Base-by-base conservation (phyloP, 2,113 vertebrate genomes). In the Anthoscopus minutus region DNA sequence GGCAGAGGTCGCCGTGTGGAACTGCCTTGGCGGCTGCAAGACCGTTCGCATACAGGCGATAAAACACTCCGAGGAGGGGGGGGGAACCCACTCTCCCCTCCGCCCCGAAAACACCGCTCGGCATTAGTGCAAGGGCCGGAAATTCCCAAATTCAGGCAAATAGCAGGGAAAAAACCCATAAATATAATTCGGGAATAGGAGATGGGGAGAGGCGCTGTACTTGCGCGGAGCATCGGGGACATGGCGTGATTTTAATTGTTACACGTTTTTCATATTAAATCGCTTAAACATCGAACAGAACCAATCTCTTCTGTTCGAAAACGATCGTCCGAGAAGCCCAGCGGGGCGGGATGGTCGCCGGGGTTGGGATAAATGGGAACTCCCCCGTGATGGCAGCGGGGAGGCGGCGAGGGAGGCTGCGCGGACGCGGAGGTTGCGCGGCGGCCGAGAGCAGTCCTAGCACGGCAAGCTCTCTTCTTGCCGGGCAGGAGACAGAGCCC, bases 121-220 rank as follows among this genome's bases (percentile, higher is more conserved):
- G 27, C 12, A 47, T 23, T 11, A 20, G 18, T 9, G 15, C 21
- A 23, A 40, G 45, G 33, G 47, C 18, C 17, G 3, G 24, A 40
- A 20, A 6, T 45, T 73, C n/a, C 21, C 28, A 37, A 87, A 81
- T 44, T 50, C 47, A 69, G 54, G 22, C 7, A 61, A 53, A 69
- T 3, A 53, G 9, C 3, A 22, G 9, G 11, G 23, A 3, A 20
- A 53, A 61, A 4, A 0, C 2, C 8, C 3, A 1, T 40, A 8
- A n/a, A 5, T 24, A 35, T 18, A 1, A 30, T 21, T 23, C 18
- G 58, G 13, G 14, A 8, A 7, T 31, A 2, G 13, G 27, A 45
- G 50, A 0, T n/a, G 16, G 22, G 27, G 18, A 69, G n/a, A 70
- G 4, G 9, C 3, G 31, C 50, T 17, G 80, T 40, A 37, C 48